These are phyloP conservation scores for Eonycteris spelaea DNA, from an alignment of 2,113 vertebrate genomes.

Conservation along the genomic window DNA sequence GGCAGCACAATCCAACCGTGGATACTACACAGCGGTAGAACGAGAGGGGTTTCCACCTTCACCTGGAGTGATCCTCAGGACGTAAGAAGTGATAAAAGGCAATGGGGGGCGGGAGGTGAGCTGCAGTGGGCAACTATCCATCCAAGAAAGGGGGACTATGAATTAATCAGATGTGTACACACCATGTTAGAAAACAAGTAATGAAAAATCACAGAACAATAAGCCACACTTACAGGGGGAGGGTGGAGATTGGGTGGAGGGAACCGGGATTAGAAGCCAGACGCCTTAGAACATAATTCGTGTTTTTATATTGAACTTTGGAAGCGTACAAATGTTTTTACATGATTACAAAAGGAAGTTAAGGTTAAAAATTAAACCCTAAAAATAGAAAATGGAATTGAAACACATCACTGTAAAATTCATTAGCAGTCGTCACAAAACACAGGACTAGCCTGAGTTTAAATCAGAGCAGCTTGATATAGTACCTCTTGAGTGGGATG, in stretches of 20 bases:
- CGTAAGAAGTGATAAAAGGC: not conserved
- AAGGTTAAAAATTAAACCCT: not conserved
- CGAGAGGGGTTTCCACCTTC: not conserved
- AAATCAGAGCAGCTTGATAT: not conserved
- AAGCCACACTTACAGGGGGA: not conserved
- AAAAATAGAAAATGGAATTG: not conserved
- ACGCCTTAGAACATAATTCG: not conserved
- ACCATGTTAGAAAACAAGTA: not conserved
- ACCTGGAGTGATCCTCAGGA: accelerated
- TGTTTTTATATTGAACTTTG: not conserved
- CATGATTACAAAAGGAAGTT: not conserved
- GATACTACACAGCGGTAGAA: not conserved
- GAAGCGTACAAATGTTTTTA: not conserved
- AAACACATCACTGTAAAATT: not conserved
- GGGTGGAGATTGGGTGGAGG: not conserved
- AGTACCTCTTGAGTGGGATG: not conserved
- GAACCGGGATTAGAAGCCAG: not conserved
- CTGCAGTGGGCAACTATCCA: not conserved
- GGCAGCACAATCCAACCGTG: not conserved
- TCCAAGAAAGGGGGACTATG: not conserved
- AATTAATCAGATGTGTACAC: not conserved
- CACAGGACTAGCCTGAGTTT: not conserved
- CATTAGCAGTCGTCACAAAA: not conserved
- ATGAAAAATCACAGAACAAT: not conserved
- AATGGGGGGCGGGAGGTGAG: not conserved